A percentile compares a stretch with the other conserved stretches of the same genome.
phyloP scores from a whole-genome alignment of 2,113 vertebrate genomes.

The Paedocypris sp. region DNA sequence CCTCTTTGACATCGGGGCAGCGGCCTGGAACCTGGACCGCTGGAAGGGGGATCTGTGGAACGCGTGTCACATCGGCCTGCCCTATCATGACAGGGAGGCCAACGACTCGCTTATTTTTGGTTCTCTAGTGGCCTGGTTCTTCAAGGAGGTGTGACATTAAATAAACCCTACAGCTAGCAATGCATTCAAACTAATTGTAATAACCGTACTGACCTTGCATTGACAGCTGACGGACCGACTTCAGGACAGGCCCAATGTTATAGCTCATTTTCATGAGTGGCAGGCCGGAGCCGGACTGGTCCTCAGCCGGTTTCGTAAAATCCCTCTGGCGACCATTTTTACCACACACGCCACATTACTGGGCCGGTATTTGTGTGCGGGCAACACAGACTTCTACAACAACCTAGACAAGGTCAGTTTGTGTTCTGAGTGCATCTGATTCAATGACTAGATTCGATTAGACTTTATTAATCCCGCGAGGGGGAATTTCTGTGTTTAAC shows the following conservation, averaged over 20 bases:
- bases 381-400: constrained; percentile 91
- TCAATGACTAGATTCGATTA: background rate
- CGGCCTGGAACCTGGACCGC: constrained; percentile 83
- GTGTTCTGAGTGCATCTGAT: background rate
- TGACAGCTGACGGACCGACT: constrained; percentile 74
- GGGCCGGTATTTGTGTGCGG: constrained; percentile 88
- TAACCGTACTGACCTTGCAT: too few species aligned
- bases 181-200: too few species aligned
- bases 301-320: constrained; percentile 68
- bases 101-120: constrained; percentile 85
- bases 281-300: constrained; percentile 83
- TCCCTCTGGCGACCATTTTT: constrained; percentile 84
- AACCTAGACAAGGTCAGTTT: constrained; percentile 75
- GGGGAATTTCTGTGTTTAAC: too few species aligned
- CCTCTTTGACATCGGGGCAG: constrained; percentile 78
- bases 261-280: constrained; percentile 94
- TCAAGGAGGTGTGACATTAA: constrained; percentile 99
- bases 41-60: constrained; percentile 95
- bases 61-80: constrained; percentile 74
- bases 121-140: constrained; percentile 84
- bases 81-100: constrained; percentile 80
- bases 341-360: constrained; percentile 92
- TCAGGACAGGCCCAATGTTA: constrained; percentile 64
- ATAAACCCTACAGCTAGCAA: too few species aligned
- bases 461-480: too few species aligned